Evolutionary conservation across 2,113 vertebrate species (phyloP), one percentile per base, ranked within the genome.

Genomic region (Delphinus delphis): DNA sequence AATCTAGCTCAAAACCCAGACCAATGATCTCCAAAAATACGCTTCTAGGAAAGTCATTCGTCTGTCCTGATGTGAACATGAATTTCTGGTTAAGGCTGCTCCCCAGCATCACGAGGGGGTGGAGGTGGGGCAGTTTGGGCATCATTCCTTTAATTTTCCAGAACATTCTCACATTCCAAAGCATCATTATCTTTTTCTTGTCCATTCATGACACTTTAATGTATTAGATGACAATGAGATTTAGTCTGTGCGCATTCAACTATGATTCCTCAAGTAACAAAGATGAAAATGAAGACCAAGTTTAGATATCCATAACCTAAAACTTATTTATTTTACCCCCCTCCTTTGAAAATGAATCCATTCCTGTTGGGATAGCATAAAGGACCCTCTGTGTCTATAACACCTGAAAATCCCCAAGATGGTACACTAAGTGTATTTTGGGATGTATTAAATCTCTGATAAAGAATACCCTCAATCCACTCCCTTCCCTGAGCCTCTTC

Each of bases 261-360:
- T 97, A 65, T 65, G 63, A 36, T 63, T 76, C 65, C 79, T 95
- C 60, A 67, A 93, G 63, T 85, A 95, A 95, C 26, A 62, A 89
- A 74, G 41, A 95, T 80, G 79, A 83, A 91, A 88, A 89, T 76
- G 65, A 93, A 87, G 71, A 71, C 23, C 73, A 28, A 10, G 47
- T 77, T 84, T 97, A 76, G 80, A 44, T 74, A 68, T 62, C 36
- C 83, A 89, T 36, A 93, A 79, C 73, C 53, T 74, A 87, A 85
- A 90, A 87, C 41, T 23, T 93, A 94, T 92, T 96, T 96, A 80
- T 90, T 96, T 97, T 95, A 67, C 33, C 26, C n/a, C 38, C 26
- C 44, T 53, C n/a, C 36, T 94, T 93, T 95, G 97, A 96, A 97
- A 97, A 95, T 28, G 0, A 95, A 93, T 79, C 65, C 76, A 81